Evolutionary conservation across 2,797 vertebrate species (phyloP).

Genomic region (Sebastes dallii): DNA sequence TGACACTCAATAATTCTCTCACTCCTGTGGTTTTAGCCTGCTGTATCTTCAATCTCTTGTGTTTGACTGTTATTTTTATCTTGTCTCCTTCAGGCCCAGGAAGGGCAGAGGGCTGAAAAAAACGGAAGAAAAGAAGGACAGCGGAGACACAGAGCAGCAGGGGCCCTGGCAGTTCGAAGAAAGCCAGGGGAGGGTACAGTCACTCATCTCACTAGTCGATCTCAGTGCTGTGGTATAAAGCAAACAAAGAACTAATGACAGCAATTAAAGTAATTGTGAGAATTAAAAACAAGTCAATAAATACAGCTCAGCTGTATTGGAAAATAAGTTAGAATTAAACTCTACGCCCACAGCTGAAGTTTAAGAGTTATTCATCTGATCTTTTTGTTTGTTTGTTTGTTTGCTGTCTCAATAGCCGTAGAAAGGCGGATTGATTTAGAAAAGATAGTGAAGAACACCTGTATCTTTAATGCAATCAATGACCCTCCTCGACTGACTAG

Average conservation of each 20-base stretch:
- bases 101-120: constrained; percentile 83
- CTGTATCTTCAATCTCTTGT: not conserved
- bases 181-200: constrained; percentile 82
- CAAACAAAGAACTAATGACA: not conserved
- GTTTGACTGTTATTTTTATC: constrained; percentile 21
- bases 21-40: not conserved
- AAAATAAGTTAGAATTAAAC: not conserved
- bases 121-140: constrained; percentile 79
- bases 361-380: too few species aligned
- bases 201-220: not conserved
- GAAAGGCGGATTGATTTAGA: not conserved
- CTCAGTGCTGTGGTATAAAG: not conserved
- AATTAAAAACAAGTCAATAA: not conserved
- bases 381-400: not conserved
- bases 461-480: not conserved
- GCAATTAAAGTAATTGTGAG: not conserved
- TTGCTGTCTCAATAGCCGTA: not conserved
- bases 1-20: not conserved
- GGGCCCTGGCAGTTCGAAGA: constrained; percentile 77
- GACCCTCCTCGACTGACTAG: not conserved
- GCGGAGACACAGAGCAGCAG: constrained; percentile 62
- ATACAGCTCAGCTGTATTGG: not conserved
- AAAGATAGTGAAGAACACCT: not conserved
- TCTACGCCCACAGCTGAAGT: too few species aligned
- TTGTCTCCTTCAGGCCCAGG: constrained; percentile 78